Conservation (phyloP, 2,797 vertebrate genomes). For the Halcyon chelicuti region DNA sequence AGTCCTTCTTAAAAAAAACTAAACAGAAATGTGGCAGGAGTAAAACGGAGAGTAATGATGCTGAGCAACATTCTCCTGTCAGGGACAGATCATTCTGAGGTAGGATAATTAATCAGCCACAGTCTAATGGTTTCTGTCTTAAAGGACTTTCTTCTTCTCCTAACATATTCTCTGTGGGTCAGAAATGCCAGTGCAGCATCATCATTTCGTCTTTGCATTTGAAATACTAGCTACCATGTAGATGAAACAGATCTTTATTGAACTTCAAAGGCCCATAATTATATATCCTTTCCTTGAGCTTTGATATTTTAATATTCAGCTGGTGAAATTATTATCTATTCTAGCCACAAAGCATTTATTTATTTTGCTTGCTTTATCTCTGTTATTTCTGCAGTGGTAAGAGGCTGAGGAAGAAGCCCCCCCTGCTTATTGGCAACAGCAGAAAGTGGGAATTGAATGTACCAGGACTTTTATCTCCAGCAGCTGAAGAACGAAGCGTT, state of each 20-base stretch:
- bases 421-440: constrained; percentile 66
- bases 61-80: not conserved
- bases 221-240: constrained; percentile 52
- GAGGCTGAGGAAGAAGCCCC: constrained; percentile 68
- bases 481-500: constrained; percentile 59
- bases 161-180: constrained; percentile 54
- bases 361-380: constrained; percentile 79
- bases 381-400: constrained; percentile 75
- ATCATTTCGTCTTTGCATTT: constrained; percentile 71
- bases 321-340: constrained; percentile 79
- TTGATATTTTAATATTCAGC: constrained; percentile 82
- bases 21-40: not conserved
- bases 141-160: constrained; percentile 68
- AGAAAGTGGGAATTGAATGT: constrained; percentile 72
- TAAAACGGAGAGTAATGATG: not conserved
- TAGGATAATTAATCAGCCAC: constrained; percentile 28
- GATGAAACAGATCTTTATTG: constrained; percentile 75
- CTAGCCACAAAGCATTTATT: constrained; percentile 74
- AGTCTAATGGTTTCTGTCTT: constrained; percentile 18
- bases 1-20: not conserved
- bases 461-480: constrained; percentile 75
- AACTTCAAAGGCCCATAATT: constrained; percentile 78
- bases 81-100: not conserved
- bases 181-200: constrained; percentile 62
- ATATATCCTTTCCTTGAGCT: constrained; percentile 70